Base-by-base conservation (phyloP, 2,888 invertebrate genomes). In the Epinotia demarniana region DNA sequence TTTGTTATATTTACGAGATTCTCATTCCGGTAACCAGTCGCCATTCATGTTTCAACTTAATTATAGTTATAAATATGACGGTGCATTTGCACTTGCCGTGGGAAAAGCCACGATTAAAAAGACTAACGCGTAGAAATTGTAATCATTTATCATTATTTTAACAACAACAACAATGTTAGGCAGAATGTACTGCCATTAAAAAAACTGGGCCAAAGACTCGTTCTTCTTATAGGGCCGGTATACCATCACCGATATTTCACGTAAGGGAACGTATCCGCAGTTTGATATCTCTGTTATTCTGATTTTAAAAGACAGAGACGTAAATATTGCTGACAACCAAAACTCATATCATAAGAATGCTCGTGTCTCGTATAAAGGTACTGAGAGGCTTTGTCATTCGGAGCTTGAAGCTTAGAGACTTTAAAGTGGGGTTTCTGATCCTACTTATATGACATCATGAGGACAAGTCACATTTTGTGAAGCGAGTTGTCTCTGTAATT, bases 1-100 rank as follows among this genome's bases (percentile, higher is more conserved):
- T 75, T 75, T 70, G 64, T 70, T 66, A 66, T 66, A 64, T 66
- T 75, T 75, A 75, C 53, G 75, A 75, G 70, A 60, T 71, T 66
- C 75, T 75, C 49, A 64, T 61, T 75, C 60, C 70, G 60, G 60
- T 64, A 75, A 75, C 70, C 70, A 66, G 70, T 58, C 46, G 57
- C 46, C 49, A 69, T 70, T 74, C 69, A 74, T 64, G 73, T 64
- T 70, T 60, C 60, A 60, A 60, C 60, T 66, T 75, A 75, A 75
- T 75, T 75, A 71, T 75, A 46, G 70, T 66, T 75, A 75, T 75
- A 64, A 70, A 75, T 60, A 71, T 43, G 66, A 66, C 11, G 64
- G 49, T n/a, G 63, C 57, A 63, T 74, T 74, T 64, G 64, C 70
- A 66, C 64, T 18, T 33, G 63, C 16, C 75, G 75, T 75, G 75